phyloP scores from a whole-genome alignment of 2,113 vertebrate species.

The Alectura lathami region DNA sequence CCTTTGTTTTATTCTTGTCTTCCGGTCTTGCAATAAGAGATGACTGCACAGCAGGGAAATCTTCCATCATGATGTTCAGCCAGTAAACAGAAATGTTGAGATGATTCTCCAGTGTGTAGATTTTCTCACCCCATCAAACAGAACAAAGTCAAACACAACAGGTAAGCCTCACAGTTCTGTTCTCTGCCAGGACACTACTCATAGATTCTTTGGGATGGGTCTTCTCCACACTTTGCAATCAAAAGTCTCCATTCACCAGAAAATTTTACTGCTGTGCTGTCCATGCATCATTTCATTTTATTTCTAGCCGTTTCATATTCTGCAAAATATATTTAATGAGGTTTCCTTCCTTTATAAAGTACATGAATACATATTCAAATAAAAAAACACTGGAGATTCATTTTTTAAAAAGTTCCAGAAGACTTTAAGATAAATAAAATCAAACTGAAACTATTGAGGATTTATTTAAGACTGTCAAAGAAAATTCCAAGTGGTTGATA shows the following conservation, averaged over 20 bases:
- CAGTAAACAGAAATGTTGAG: constrained; percentile 14
- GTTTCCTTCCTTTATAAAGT: not conserved
- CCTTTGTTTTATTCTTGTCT: constrained; percentile 36
- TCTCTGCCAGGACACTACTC: not conserved
- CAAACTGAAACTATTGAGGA: not conserved
- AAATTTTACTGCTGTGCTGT: not conserved
- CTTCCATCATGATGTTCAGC: constrained; percentile 22
- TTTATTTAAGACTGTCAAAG: not conserved
- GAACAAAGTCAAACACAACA: constrained; percentile 20
- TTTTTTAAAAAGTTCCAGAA: not conserved
- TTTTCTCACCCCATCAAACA: not conserved
- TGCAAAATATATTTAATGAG: not conserved
- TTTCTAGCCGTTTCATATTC: not conserved
- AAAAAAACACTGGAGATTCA: not conserved
- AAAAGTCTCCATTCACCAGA: not conserved
- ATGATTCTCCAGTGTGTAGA: not conserved
- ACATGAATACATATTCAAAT: not conserved
- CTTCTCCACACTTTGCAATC: not conserved
- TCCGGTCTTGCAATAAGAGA: not conserved
- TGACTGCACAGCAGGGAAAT: not conserved
- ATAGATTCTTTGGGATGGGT: not conserved
- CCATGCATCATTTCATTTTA: accelerated
- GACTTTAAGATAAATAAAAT: not conserved
- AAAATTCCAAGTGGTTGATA: not conserved
- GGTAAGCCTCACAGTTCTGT: not conserved